A percentile compares a stretch with the other conserved stretches of the same genome.
These are phyloP conservation scores for Dasysyrphus tricinctus DNA, from an alignment of 2,888 invertebrate genomes.

Conservation along the genomic window DNA sequence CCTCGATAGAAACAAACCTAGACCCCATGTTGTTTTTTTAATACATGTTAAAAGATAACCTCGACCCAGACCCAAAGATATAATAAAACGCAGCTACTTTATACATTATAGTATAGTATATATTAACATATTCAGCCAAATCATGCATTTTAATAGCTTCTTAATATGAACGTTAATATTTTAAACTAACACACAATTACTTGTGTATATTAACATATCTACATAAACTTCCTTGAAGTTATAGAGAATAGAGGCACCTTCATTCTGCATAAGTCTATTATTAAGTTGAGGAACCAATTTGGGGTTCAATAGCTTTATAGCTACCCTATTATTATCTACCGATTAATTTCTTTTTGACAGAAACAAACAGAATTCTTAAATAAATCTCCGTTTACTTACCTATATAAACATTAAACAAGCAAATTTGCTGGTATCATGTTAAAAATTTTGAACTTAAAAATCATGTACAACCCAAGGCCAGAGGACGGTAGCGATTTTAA, in stretches of 20 bases:
- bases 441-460: background rate
- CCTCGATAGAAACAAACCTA: too few species aligned
- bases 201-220: background rate
- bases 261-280: conserved; percentile 24
- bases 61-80: too few species aligned
- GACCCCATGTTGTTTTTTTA: too few species aligned
- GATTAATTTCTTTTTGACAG: conserved; percentile 14
- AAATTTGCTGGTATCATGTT: background rate
- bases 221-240: background rate
- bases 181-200: background rate
- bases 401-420: conserved; percentile 53
- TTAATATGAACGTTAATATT: background rate
- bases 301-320: background rate
- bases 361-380: conserved; percentile 62
- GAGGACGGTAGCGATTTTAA: conserved; percentile 77
- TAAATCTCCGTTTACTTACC: conserved; percentile 5
- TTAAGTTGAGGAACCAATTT: conserved; percentile 54
- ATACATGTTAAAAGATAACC: too few species aligned
- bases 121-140: too few species aligned
- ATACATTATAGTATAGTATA: too few species aligned
- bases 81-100: too few species aligned
- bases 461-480: conserved; percentile 79
- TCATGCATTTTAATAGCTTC: background rate
- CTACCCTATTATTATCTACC: conserved; percentile 50
- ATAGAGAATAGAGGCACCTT: too few species aligned